Conservation (phyloP, 2,797 vertebrate genomes). For the Oreochromis mossambicus region DNA sequence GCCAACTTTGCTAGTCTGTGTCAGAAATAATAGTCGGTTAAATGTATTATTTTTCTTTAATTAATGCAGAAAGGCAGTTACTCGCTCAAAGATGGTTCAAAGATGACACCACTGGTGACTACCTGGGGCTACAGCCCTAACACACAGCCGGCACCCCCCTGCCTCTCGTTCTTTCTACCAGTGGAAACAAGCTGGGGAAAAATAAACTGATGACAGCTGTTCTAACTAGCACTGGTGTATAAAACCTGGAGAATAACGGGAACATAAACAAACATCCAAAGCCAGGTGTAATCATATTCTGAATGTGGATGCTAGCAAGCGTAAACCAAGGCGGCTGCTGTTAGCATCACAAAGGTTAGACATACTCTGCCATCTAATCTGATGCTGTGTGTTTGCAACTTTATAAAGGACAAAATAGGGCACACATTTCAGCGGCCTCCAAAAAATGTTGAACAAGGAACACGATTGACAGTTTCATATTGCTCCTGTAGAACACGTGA, state of each 20-base stretch:
- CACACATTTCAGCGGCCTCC: too few species aligned
- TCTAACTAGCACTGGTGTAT: background rate
- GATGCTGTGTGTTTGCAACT: background rate
- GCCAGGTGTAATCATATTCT: background rate
- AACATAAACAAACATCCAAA: background rate
- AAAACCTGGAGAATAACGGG: background rate
- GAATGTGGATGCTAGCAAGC: background rate
- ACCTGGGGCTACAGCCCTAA: background rate
- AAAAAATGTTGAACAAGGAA: background rate
- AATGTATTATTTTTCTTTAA: background rate
- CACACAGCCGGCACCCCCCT: background rate
- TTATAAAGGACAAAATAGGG: background rate
- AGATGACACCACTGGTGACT: background rate
- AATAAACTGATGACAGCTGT: background rate
- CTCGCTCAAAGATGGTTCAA: background rate
- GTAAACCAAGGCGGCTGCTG: background rate
- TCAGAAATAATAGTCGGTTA: background rate
- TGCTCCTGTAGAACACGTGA: background rate
- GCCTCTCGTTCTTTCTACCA: background rate
- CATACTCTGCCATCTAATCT: background rate
- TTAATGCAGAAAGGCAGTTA: background rate
- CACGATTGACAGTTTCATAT: background rate
- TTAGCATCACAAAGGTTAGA: background rate
- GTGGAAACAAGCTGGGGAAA: background rate
- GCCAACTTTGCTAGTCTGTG: background rate